A percentile compares a stretch with the other conserved stretches of the same genome.
Conservation (phyloP, 2,888 invertebrate species). For the Aphodius sticticus region DNA sequence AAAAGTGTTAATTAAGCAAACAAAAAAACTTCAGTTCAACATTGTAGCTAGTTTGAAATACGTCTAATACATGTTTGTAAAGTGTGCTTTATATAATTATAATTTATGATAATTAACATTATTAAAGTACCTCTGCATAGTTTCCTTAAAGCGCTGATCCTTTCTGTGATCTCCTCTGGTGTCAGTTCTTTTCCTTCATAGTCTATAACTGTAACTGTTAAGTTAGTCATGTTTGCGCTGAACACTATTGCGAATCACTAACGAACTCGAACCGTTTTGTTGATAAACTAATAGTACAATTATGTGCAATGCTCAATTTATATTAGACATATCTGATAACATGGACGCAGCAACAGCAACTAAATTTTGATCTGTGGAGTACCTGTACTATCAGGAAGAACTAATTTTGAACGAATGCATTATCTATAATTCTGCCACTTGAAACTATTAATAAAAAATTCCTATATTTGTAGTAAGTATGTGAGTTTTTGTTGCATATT, state of each 20-base stretch:
- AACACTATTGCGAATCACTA: neutral
- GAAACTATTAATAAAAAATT: no score
- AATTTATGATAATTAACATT: neutral
- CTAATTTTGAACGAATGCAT: neutral
- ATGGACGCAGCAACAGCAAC: neutral
- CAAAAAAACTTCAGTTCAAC: no score
- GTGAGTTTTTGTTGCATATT: no score
- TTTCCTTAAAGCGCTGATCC: slow-evolving; percentile 18
- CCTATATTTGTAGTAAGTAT: no score
- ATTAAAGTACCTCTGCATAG: slow-evolving; percentile 13
- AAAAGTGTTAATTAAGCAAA: no score
- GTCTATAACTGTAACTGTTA: neutral
- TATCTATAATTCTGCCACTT: neutral
- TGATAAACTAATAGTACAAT: neutral
- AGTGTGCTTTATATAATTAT: neutral
- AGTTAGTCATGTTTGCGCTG: neutral
- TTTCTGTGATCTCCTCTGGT: slow-evolving; percentile 11
- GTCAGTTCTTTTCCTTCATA: slow-evolving; percentile 14
- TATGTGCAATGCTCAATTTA: neutral
- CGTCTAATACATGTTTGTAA: no score
- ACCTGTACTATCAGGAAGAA: no score
- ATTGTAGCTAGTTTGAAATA: no score
- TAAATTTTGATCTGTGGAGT: neutral
- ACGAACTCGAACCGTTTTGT: neutral
- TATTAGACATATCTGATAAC: neutral